phyloP scores from a whole-genome alignment of 2,888 invertebrate species.

The Trichopria drosophilae region DNA sequence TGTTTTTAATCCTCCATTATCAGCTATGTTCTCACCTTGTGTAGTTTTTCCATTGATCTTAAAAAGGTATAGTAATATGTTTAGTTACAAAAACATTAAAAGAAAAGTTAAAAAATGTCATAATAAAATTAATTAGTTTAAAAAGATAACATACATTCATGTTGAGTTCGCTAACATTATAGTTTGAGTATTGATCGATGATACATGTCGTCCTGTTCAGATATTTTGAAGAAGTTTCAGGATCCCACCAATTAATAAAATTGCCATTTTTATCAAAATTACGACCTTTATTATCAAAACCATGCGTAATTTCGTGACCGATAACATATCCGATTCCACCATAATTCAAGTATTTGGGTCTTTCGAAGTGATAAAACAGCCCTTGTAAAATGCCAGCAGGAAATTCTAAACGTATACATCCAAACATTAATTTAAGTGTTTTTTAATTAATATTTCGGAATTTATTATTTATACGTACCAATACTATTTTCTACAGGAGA shows the following conservation, averaged over 20 bases:
- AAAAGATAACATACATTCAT: no score
- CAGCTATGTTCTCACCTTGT: no score
- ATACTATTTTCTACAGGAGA: constrained; percentile 62
- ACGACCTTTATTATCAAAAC: constrained; percentile 84
- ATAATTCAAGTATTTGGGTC: constrained; percentile 90
- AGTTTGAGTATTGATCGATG: no score
- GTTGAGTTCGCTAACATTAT: no score
- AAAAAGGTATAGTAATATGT: no score
- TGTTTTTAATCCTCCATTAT: no score
- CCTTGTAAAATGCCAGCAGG: constrained; percentile 91
- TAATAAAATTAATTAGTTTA: no score
- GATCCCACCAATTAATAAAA: constrained; percentile 90
- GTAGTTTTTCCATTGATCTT: no score
- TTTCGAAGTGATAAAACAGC: constrained; percentile 83
- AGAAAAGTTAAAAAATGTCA: no score
- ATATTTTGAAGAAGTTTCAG: constrained; percentile 79
- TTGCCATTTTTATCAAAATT: constrained; percentile 94
- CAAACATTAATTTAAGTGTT: not conserved
- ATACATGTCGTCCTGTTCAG: constrained; percentile 83
- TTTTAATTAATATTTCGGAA: not conserved
- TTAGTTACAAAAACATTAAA: no score
- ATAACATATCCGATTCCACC: constrained; percentile 90
- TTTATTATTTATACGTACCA: constrained; percentile 54
- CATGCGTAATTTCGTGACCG: constrained; percentile 90
- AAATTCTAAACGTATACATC: constrained; percentile 32